Evolutionary conservation across 2,888 invertebrate species (phyloP).

Genomic region (Mesorhabditis sp.): DNA sequence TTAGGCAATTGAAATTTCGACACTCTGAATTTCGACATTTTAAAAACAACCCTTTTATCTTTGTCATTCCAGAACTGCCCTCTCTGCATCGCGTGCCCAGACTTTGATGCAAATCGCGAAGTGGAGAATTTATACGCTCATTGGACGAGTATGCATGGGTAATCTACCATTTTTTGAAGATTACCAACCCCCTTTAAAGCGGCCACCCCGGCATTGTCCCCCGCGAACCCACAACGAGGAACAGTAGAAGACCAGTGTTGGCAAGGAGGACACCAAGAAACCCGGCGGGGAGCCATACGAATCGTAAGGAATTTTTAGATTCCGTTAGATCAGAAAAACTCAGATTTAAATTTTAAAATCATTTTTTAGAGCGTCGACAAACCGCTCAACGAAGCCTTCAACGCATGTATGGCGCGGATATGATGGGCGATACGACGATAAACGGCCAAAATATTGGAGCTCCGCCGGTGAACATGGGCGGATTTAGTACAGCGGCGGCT

Average conservation of each 20-base stretch:
- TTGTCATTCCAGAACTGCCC: conserved; percentile 77
- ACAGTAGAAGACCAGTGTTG: conserved; percentile 22
- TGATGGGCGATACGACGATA: too few relatives aligned
- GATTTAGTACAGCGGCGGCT: neutral
- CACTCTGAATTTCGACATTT: neutral
- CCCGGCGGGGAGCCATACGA: conserved; percentile 13
- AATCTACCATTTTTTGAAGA: too few relatives aligned
- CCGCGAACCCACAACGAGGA: neutral
- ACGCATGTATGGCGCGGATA: too few relatives aligned
- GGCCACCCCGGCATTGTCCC: neutral
- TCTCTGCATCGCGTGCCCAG: conserved; percentile 90
- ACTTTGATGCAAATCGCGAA: conserved; percentile 89
- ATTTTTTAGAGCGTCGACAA: too few relatives aligned
- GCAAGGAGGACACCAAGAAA: conserved; percentile 20
- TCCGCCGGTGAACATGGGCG: neutral
- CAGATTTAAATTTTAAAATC: too few relatives aligned
- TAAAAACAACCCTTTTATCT: conserved; percentile 12
- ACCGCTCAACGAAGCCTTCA: too few relatives aligned
- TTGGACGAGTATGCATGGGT: conserved; percentile 80
- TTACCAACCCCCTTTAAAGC: neutral
- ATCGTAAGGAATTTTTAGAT: too few relatives aligned
- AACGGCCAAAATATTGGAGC: too few relatives aligned
- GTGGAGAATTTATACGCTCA: conserved; percentile 96
- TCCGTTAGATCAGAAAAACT: too few relatives aligned
- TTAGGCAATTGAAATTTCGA: neutral